Evolutionary conservation across 2,888 invertebrate species (phyloP).

Genomic region (Ochropleura leucogaster): DNA sequence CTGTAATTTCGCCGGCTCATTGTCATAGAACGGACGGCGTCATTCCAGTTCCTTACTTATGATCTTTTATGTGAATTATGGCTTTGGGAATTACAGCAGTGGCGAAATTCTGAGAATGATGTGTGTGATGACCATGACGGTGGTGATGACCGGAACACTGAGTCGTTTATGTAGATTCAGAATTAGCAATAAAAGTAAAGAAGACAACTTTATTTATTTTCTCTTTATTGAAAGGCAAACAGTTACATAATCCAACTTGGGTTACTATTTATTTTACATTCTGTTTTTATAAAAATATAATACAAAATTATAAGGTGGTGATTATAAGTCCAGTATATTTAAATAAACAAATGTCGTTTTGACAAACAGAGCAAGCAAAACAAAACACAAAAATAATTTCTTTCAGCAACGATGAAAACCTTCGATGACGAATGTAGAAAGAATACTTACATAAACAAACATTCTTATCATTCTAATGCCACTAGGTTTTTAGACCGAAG

Average conservation of each 20-base stretch:
- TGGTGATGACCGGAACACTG: background rate
- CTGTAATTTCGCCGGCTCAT: constrained; percentile 53
- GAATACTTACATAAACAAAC: background rate
- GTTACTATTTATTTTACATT: no score
- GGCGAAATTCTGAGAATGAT: background rate
- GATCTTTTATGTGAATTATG: constrained; percentile 46
- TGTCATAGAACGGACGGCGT: constrained; percentile 52
- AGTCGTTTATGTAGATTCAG: background rate
- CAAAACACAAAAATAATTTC: background rate
- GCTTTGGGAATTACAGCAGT: background rate
- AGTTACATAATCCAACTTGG: no score
- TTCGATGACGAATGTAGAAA: background rate
- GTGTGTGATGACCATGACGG: background rate
- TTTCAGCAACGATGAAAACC: background rate
- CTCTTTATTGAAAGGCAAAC: no score
- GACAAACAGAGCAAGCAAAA: background rate
- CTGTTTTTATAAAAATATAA: no score
- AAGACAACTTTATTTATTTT: background rate
- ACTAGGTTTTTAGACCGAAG: constrained; percentile 18
- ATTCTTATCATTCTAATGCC: constrained; percentile 4
- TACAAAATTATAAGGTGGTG: background rate
- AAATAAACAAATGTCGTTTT: background rate
- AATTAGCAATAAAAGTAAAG: background rate
- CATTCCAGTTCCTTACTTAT: constrained; percentile 23
- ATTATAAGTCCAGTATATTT: background rate